Evolutionary conservation across 1,140 invertebrate species (phyloP).

Genomic region (Schlechtendalia chinensis): DNA sequence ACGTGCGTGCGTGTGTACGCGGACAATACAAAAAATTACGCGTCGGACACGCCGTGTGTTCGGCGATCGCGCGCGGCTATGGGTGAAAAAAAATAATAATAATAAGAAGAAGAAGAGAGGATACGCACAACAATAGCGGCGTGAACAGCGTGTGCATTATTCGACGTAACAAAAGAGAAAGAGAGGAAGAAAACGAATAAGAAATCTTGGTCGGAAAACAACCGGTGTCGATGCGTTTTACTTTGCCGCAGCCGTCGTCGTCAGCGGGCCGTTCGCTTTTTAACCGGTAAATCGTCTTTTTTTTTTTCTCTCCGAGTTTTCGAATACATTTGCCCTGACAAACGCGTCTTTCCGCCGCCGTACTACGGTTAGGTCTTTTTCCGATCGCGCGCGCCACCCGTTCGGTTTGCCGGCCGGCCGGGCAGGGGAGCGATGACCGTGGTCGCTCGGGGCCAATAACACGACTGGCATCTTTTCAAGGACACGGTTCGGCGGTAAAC

Average conservation of each 20-base stretch:
- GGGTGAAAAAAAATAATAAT: constrained; percentile 19
- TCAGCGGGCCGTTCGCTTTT: not conserved
- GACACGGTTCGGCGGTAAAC: constrained; percentile 45
- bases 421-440: constrained; percentile 42
- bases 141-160: constrained; percentile 17
- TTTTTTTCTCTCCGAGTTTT: constrained; percentile 13
- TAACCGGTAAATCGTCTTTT: constrained; percentile 11
- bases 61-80: not conserved
- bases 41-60: not conserved
- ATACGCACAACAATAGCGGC: constrained; percentile 11
- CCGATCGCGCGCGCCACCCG: not conserved
- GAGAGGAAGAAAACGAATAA: constrained; percentile 5
- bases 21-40: constrained; percentile 7
- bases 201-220: constrained; percentile 26
- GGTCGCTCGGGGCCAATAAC: constrained; percentile 39
- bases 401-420: constrained; percentile 14
- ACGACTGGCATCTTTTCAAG: constrained; percentile 43
- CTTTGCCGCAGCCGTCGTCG: not conserved
- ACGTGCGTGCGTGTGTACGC: not conserved
- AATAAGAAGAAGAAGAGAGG: not conserved
- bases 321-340: not conserved
- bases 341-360: constrained; percentile 5
- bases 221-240: constrained; percentile 27
- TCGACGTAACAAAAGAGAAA: constrained; percentile 26
- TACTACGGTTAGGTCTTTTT: not conserved